phyloP scores from a whole-genome alignment of 2,797 vertebrate genomes.

The Pseudochromis fuscus region DNA sequence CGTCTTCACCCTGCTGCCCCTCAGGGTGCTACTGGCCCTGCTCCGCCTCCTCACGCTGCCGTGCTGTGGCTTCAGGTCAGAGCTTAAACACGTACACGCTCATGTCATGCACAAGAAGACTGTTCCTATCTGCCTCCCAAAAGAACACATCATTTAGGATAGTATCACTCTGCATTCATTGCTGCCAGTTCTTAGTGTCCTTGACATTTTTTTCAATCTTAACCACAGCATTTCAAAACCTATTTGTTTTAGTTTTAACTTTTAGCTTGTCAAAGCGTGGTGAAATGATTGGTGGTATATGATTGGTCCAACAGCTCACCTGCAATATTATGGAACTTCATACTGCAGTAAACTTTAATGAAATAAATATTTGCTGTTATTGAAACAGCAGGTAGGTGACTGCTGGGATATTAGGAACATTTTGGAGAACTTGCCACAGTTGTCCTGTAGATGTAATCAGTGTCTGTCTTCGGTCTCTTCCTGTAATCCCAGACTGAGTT shows the following conservation, averaged over 20 bases:
- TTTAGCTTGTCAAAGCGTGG: neutral
- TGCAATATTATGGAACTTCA: too few species aligned
- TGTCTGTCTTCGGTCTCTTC: too few species aligned
- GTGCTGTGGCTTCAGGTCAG: constrained; percentile 95
- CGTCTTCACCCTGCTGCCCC: constrained; percentile 95
- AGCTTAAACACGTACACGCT: constrained; percentile 13
- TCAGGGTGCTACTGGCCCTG: constrained; percentile 93
- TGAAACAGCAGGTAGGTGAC: too few species aligned
- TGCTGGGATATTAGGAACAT: too few species aligned
- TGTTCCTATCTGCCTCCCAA: neutral
- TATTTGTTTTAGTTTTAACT: neutral
- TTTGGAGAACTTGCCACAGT: too few species aligned
- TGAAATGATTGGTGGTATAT: neutral
- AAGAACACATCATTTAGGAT: neutral
- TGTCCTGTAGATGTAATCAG: too few species aligned
- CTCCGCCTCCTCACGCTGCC: constrained; percentile 93
- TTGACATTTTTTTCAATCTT: too few species aligned
- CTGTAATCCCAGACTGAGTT: too few species aligned
- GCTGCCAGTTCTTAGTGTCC: neutral
- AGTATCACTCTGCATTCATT: neutral
- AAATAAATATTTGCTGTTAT: too few species aligned
- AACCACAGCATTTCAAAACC: too few species aligned
- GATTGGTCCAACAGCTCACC: neutral
- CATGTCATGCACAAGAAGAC: neutral
- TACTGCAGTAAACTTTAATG: too few species aligned